Percentiles rank a stretch among this genome's conserved stretches.
These are phyloP conservation scores for Chalcis sispes DNA, from an alignment of 2,888 invertebrate species.

Conservation along the genomic window DNA sequence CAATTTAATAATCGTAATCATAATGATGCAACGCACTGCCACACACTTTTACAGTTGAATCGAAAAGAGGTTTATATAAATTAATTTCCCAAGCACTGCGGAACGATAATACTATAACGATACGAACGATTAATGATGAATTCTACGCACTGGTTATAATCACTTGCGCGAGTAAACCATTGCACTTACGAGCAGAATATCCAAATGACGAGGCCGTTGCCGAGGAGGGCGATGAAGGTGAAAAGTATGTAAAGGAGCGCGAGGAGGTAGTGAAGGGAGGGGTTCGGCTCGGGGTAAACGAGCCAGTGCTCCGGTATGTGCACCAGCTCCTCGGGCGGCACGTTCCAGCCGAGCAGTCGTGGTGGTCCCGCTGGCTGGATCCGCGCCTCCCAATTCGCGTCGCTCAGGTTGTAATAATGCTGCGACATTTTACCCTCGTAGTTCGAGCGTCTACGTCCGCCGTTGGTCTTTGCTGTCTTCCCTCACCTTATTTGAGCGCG, in stretches of 20 bases:
- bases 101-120: too few relatives aligned
- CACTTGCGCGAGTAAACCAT: not conserved
- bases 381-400: slow-evolving; percentile 69
- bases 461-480: not conserved
- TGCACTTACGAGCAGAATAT: slow-evolving; percentile 86
- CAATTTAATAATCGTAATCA: too few relatives aligned
- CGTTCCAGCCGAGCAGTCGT: slow-evolving; percentile 85
- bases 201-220: slow-evolving; percentile 92
- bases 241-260: slow-evolving; percentile 87
- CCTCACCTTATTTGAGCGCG: not conserved
- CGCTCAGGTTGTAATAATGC: slow-evolving; percentile 60
- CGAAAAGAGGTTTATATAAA: too few relatives aligned
- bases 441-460: slow-evolving; percentile 6
- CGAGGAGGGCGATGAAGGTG: slow-evolving; percentile 83
- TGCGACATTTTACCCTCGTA: slow-evolving; percentile 47
- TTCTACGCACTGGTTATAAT: not conserved
- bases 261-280: slow-evolving; percentile 87
- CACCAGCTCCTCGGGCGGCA: slow-evolving; percentile 85
- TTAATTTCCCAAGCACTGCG: too few relatives aligned
- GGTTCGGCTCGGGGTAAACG: slow-evolving; percentile 87
- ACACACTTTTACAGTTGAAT: too few relatives aligned
- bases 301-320: slow-evolving; percentile 88
- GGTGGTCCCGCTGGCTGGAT: slow-evolving; percentile 70
- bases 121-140: too few relatives aligned
- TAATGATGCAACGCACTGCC: too few relatives aligned